A percentile compares a stretch with the other conserved stretches of the same genome.
Conservation (phyloP, 2,797 vertebrate genomes). For the Nyctalus aviator region DNA sequence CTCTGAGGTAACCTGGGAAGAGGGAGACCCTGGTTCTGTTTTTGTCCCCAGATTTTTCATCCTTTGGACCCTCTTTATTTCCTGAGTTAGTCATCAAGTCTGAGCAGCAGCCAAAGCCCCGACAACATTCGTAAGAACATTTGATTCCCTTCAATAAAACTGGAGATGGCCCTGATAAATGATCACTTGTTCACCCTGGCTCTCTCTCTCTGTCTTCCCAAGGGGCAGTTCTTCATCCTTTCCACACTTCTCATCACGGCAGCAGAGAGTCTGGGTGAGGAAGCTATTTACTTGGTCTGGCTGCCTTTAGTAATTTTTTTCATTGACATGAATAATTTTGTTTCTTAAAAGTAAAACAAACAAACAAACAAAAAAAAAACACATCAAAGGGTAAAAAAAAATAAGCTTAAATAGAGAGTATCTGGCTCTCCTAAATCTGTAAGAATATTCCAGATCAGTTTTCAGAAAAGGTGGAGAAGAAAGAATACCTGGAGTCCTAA, state of each 20-base stretch:
- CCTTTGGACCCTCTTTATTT: slow-evolving; percentile 57
- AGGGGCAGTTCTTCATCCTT: not conserved
- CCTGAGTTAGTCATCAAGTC: slow-evolving; percentile 60
- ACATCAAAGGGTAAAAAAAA: not conserved
- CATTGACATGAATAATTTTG: slow-evolving; percentile 60
- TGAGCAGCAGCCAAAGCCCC: slow-evolving; percentile 62
- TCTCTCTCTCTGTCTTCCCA: not conserved
- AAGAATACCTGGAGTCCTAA: not conserved
- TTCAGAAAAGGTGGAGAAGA: not conserved
- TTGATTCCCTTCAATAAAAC: slow-evolving; percentile 60
- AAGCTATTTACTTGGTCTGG: not conserved
- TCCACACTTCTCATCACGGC: not conserved
- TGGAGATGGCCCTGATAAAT: not conserved
- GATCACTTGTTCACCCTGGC: not conserved
- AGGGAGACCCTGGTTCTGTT: not conserved
- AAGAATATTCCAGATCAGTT: slow-evolving; percentile 33
- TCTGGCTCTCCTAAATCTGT: slow-evolving; percentile 34
- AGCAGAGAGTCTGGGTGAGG: not conserved
- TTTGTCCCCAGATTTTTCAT: slow-evolving; percentile 21
- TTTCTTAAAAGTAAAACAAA: slow-evolving; percentile 61
- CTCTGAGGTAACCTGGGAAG: not conserved
- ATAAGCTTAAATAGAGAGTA: slow-evolving; percentile 3
- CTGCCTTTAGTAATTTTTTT: slow-evolving; percentile 30
- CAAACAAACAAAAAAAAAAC: not conserved
- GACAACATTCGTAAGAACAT: slow-evolving; percentile 60